Evolutionary conservation across 2,888 invertebrate genomes (phyloP), one percentile per base, ranked within the genome.

Genomic region (Sabatieria punctata): DNA sequence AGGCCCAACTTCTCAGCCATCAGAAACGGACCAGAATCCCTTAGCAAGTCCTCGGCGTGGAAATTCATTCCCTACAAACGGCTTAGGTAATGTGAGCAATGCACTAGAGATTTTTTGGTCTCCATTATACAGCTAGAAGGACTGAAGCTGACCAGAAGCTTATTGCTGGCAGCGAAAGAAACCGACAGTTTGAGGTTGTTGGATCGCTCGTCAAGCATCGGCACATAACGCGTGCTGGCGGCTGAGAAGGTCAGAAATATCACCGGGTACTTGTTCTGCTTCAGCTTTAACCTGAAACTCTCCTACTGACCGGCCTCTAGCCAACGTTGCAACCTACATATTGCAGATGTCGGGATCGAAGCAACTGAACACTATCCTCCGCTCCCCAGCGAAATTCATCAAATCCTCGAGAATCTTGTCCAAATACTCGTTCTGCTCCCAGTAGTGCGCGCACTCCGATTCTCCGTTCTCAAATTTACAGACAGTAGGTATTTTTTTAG

Each of bases 181-280:
- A 83, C 79, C 1, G 86, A 88, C 58, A 78, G 78, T 39, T 79
- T 78, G 54, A 88, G 79, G 1, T 78, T 76, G 59, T 78, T 77
- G 56, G 86, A 84, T 27, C 91, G 71, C 0, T 81, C 79, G 69
- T 93, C 91, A 51, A 77, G 75, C 65, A 85, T 93, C 33, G 78
- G 77, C 41, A 79, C 76, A 65, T 86, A 93, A 54, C 75, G 68
- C 4, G 65, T 67, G 0, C 78, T 78, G 6, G 75, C 71, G 0
- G 82, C 82, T n/a, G n/a, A n/a, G 58, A 86, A 78, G 3, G 89
- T 89, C 51, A 97, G 72, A 65, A 95, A 91, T 74, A 95, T 78
- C 8, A 93, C 85, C 0, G 95, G 95, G 70, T 86, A 97, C 59
- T 81, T 82, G 70, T 93, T 95, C 71, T 97, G 97, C 63, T 97